Base-by-base conservation (phyloP, 2,797 vertebrate genomes). In the Eulemur mongoz region DNA sequence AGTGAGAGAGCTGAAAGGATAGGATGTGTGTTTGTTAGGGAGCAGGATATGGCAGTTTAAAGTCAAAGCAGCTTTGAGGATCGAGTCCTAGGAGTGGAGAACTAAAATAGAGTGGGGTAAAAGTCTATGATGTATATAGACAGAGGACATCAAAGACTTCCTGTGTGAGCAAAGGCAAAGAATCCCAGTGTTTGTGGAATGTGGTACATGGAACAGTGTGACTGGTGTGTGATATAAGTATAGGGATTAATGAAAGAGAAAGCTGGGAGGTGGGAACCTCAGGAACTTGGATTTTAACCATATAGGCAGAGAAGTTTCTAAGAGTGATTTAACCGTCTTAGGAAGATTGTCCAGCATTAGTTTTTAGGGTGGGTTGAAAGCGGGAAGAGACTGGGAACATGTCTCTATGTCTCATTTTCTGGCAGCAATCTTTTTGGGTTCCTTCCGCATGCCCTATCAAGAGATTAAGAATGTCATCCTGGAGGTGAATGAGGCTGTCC, bases 341-440 rank as follows among this genome's bases (percentile, higher is more conserved):
- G 78, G 57, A 91, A 96, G 50, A 79, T 75, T 76, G 40, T 78
- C n/a, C 32, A 72, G 63, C 45, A 27, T 67, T 48, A 38, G 17
- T 70, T 67, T 93, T 17, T 43, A 69, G 65, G 80, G 38, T 73
- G 59, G 25, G 20, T 86, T 85, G 65, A 43, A 93, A 82, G n/a
- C 4, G 2, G 12, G 52, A 92, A 54, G 81, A 93, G 45, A 86
- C 40, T 61, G 20, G 92, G 22, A 94, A 86, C 18, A 10, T 76
- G 38, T 91, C 75, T 97, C 79, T 22, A 0, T 93, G 38, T 84
- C 89, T 94, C 83, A 59, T 76, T 91, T 94, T 95, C 67, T 87
- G 97, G 20, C 97, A 99, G 99, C 99, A 22, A 99, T 99, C 97
- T 99, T 99, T 96, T 97, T 99, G 98, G 99, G 99, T 69, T 99